These are phyloP conservation scores for Cataglyphis hispanica DNA, from an alignment of 1,140 invertebrate species.

Conservation along the genomic window DNA sequence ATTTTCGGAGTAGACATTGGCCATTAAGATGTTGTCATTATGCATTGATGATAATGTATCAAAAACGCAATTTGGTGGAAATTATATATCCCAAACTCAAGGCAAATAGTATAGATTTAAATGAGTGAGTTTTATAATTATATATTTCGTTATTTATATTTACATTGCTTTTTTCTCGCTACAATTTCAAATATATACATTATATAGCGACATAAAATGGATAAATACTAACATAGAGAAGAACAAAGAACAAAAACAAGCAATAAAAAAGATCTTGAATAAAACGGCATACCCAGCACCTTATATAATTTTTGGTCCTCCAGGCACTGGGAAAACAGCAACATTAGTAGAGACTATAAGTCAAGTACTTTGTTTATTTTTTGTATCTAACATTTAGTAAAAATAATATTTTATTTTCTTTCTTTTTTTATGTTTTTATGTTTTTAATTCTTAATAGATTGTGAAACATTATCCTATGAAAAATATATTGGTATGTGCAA, in stretches of 20 bases:
- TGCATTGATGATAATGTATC: constrained; percentile 67
- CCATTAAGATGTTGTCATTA: constrained; percentile 71
- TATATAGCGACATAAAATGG: constrained; percentile 85
- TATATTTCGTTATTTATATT: constrained; percentile 6
- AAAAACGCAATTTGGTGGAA: constrained; percentile 56
- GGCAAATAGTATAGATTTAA: not conserved
- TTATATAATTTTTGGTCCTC: constrained; percentile 93
- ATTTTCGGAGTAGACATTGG: constrained; percentile 66
- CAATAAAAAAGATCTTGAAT: constrained; percentile 68
- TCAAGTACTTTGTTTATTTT: constrained; percentile 82
- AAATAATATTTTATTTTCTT: not conserved
- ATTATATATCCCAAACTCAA: constrained; percentile 71
- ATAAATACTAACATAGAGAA: constrained; percentile 89
- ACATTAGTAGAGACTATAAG: constrained; percentile 92
- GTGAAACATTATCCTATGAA: constrained; percentile 82
- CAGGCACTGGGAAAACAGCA: constrained; percentile 93
- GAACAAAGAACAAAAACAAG: constrained; percentile 87
- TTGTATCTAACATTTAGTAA: not conserved
- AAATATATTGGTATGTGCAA: constrained; percentile 89
- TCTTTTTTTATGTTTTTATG: constrained; percentile 69
- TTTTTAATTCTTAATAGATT: constrained; percentile 79
- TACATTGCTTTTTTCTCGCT: not conserved
- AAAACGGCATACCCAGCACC: constrained; percentile 88
- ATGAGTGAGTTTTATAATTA: constrained; percentile 40
- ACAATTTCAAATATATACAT: not conserved